A percentile compares a stretch with the other conserved stretches of the same genome.
phyloP scores from a whole-genome alignment of 2,797 vertebrate species.

The Myripristis murdjan region DNA sequence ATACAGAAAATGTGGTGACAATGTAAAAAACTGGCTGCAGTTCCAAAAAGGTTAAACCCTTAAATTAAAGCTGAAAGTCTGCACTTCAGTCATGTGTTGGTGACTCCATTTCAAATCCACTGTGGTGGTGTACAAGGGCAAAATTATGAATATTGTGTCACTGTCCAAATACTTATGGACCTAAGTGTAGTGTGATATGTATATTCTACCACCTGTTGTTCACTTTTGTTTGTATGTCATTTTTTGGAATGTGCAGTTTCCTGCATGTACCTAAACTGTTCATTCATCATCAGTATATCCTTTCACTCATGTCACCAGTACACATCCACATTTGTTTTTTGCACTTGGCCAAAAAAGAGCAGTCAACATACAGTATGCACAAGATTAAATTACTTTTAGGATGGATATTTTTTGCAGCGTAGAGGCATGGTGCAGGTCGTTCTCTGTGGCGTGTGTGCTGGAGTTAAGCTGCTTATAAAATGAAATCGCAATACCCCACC shows the following conservation, averaged over 20 bases:
- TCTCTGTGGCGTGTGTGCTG: constrained; percentile 57
- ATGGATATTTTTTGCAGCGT: constrained; percentile 47
- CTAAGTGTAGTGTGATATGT: neutral
- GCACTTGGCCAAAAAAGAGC: neutral
- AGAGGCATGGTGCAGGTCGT: constrained; percentile 31
- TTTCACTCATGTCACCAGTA: neutral
- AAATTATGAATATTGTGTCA: no score
- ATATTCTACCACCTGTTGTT: neutral
- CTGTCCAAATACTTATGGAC: no score
- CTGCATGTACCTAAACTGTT: neutral
- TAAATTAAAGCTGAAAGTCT: no score
- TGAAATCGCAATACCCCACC: constrained; percentile 70
- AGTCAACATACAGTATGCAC: no score
- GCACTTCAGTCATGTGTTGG: no score
- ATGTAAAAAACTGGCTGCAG: no score
- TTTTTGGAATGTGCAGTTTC: neutral
- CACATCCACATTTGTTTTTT: neutral
- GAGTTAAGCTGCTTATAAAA: constrained; percentile 78
- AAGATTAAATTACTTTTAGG: no score
- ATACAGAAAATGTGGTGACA: no score
- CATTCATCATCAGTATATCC: neutral
- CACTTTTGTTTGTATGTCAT: neutral
- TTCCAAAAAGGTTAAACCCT: no score
- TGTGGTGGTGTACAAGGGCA: no score
- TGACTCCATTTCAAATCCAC: no score